Base-by-base conservation (phyloP, 2,888 invertebrate genomes). In the Acanthoscelides obtectus region DNA sequence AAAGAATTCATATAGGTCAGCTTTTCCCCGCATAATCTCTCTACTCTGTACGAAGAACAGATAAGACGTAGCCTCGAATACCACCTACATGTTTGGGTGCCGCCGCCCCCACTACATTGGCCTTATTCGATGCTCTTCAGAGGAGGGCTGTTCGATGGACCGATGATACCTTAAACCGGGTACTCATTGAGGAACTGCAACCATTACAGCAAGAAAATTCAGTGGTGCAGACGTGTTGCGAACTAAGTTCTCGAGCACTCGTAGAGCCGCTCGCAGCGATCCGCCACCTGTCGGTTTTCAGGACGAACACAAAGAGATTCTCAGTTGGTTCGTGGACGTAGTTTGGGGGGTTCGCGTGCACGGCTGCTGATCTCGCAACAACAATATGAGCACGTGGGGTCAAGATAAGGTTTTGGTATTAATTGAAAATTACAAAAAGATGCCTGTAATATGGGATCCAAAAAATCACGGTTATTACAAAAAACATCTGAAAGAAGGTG, bases 211-310 rank as follows among this genome's bases (percentile, higher is more conserved):
- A 70, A 70, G 64, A 64, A 64, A 64, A 64, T 64, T 64, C 65
- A 64, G 64, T 70, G 64, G 22, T 70, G 70, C 64, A 70, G 65
- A 70, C 65, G 70, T 19, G 70, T 70, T 65, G 65, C 64, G n/a
- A 69, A 63, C 69, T 64, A 69, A 64, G 64, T 69, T 69, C 64
- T 12, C 21, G 69, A 69, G 45, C 64, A 21, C 69, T 64, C 64
- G 63, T 63, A 63, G 22, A 70, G 22, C 64, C 21, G 65, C 70
- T 21, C 65, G 64, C 70, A 70, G 65, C 70, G 65, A 70, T n/a
- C 70, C 70, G 65, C 21, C 12, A 70, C 21, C 5, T 70, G 65
- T 70, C 70, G 70, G 70, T 70, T 64, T 70, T 70, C 6, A 66
- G 65, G 65, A 65, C 65, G 65, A 68, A 68, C 5, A 68, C 27